Evolutionary conservation across 2,888 invertebrate species (phyloP), one percentile per base, ranked within the genome.

Genomic region (Drosophila multiciliata): DNA sequence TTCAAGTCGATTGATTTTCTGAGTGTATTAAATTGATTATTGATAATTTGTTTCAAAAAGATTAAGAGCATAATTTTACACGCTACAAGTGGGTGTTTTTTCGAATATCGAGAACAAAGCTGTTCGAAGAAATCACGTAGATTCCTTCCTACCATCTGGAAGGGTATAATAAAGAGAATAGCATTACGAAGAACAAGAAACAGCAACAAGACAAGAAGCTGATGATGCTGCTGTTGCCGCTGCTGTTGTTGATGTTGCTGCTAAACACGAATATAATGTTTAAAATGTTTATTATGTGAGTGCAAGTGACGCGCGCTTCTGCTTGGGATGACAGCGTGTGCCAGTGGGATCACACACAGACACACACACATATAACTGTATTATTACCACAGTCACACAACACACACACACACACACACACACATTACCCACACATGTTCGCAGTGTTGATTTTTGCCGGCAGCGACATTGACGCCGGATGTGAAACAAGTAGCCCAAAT

Each of bases 201-300:
- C 45, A 63, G 23, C 63, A 67, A 50, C 61, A 75, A 75, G 70
- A 66, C 83, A 89, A 85, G 85, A 78, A 85, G 38, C 38, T 38
- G 38, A 29, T 29, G 29, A 5, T 88, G 84, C 87, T 49, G 29
- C 8, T n/a, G 26, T n/a, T 23, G 35, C 11, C 36, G n/a, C 9
- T 15, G 48, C 26, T 49, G 49, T 17, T 26, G 26, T n/a, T 89
- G 85, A 87, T 84, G 89, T 86, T 89, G 87, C 80, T 84, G 85
- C 85, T 84, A 89, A 89, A 88, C 89, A 86, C 90, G 88, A 86
- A 86, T 88, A 89, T 86, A 86, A 86, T 86, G 86, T 89, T 86
- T 86, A 86, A 86, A 86, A 86, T 86, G 86, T 86, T 86, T 89
- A 86, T 86, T 88, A 86, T 86, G 88, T 89, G 80, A 76, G 90